These are phyloP conservation scores for Jacana jacana DNA, from an alignment of 2,113 vertebrate genomes.

Conservation along the genomic window DNA sequence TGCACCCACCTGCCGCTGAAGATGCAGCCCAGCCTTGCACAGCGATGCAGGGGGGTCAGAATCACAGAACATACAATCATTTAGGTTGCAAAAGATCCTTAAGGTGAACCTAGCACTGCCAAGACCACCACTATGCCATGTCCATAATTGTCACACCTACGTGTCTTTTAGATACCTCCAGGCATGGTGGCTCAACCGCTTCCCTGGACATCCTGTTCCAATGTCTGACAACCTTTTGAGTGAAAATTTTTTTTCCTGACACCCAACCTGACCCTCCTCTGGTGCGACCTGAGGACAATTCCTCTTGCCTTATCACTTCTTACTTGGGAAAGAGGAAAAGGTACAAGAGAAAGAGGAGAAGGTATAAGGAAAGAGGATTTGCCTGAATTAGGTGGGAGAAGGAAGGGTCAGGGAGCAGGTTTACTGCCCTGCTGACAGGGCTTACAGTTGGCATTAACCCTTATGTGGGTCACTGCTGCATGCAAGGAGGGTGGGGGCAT, in stretches of 20 bases:
- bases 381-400: background rate
- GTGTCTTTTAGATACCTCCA: background rate
- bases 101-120: background rate
- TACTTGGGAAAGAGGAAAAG: background rate
- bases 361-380: constrained; percentile 31
- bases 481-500: background rate
- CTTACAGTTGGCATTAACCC: background rate
- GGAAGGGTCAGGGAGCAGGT: background rate
- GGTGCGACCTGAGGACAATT: background rate
- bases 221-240: rapidly evolving
- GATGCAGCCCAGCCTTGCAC: background rate
- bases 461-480: background rate
- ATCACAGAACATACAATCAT: background rate
- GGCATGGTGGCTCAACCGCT: background rate
- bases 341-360: background rate
- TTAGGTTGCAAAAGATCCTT: background rate
- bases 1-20: background rate
- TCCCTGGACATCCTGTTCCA: background rate
- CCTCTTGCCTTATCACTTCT: background rate
- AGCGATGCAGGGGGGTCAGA: background rate
- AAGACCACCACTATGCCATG: background rate
- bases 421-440: background rate
- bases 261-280: background rate
- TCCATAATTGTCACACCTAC: background rate
- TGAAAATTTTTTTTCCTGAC: background rate